These are phyloP conservation scores for Antheraea pernyi DNA, from an alignment of 1,140 invertebrate genomes.

Conservation along the genomic window DNA sequence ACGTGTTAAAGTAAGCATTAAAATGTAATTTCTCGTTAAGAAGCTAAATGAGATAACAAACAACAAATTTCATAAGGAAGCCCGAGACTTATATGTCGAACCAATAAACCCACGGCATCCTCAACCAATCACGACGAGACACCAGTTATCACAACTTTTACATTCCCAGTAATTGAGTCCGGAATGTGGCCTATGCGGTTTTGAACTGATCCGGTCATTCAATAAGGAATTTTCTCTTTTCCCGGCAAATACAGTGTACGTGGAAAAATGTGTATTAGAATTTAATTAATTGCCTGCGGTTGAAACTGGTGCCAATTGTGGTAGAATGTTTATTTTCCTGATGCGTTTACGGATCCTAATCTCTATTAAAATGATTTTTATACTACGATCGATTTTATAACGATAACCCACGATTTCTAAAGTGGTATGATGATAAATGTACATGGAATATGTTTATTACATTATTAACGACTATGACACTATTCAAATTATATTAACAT, in stretches of 20 bases:
- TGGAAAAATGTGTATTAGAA: constrained; percentile 51
- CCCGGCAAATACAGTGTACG: constrained; percentile 34
- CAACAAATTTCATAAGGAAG: constrained; percentile 4
- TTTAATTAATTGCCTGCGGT: constrained; percentile 56
- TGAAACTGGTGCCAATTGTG: constrained; percentile 5
- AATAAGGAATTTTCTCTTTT: constrained; percentile 51
- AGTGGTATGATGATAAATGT: too few relatives aligned
- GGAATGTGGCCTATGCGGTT: constrained; percentile 39
- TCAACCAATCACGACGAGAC: constrained; percentile 2
- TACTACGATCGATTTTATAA: background rate
- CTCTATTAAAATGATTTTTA: background rate
- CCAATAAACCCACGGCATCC: constrained; percentile 4
- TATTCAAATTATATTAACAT: too few relatives aligned
- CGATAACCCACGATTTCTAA: too few relatives aligned
- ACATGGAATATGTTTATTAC: too few relatives aligned
- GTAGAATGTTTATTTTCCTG: constrained; percentile 5
- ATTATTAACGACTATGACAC: too few relatives aligned
- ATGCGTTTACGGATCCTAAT: background rate
- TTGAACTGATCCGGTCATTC: constrained; percentile 26
- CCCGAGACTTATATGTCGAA: background rate
- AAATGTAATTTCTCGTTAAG: constrained; percentile 9
- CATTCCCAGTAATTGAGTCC: constrained; percentile 41
- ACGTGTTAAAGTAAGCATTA: background rate
- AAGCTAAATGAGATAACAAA: background rate
- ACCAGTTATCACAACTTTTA: constrained; percentile 38